Conservation (phyloP, 1,140 invertebrate species). For the Papilio glaucus region DNA sequence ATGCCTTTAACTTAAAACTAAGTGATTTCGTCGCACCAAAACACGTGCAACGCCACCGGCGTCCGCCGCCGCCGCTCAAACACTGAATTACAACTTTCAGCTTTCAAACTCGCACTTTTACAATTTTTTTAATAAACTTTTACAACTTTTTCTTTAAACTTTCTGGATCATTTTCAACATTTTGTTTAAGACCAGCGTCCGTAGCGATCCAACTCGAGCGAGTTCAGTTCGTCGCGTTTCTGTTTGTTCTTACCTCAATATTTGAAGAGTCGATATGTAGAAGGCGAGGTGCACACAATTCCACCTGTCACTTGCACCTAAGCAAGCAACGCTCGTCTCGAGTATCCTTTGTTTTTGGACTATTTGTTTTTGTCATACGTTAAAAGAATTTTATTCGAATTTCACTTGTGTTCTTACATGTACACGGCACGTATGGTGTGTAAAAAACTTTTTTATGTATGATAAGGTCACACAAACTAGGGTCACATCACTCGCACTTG, state of each 20-base stretch:
- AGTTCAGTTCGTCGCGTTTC: constrained; percentile 42
- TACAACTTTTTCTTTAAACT: background rate
- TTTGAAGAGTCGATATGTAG: constrained; percentile 47
- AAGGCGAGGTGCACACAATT: constrained; percentile 55
- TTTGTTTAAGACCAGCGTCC: background rate
- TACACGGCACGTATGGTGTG: background rate
- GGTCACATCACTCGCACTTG: constrained; percentile 59
- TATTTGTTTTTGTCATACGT: constrained; percentile 71
- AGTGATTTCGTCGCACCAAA: background rate
- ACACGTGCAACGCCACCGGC: constrained; percentile 56
- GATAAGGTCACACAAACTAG: constrained; percentile 49
- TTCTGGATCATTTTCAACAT: background rate
- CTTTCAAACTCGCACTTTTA: constrained; percentile 38
- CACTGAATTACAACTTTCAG: constrained; percentile 55
- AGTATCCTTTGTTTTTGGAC: constrained; percentile 72
- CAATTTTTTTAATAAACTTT: constrained; percentile 52
- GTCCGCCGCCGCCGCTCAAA: constrained; percentile 62
- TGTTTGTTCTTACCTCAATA: constrained; percentile 54
- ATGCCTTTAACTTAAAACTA: too few relatives aligned
- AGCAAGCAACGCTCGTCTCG: constrained; percentile 64
- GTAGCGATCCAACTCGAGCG: constrained; percentile 17
- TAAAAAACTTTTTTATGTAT: constrained; percentile 9
- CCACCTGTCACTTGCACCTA: constrained; percentile 72
- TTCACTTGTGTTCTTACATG: constrained; percentile 54
- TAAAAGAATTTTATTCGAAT: constrained; percentile 64